These are phyloP conservation scores for Stenichneumon culpator DNA, from an alignment of 2,888 invertebrate species.

Conservation along the genomic window DNA sequence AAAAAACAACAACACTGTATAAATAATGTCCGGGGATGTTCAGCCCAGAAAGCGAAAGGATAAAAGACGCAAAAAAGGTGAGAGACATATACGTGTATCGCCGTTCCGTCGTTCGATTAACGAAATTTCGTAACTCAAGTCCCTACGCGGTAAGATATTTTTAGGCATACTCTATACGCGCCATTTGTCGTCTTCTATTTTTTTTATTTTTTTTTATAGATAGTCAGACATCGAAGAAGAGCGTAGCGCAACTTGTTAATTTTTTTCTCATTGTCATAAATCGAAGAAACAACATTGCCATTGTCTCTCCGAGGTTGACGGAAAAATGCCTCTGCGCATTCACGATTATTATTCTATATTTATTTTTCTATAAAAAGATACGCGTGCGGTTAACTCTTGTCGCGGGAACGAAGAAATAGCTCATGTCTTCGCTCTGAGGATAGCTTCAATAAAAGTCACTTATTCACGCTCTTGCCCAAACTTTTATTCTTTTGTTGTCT, in stretches of 20 bases:
- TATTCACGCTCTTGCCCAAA: background rate
- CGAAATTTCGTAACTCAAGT: conserved; percentile 77
- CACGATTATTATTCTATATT: conserved; percentile 53
- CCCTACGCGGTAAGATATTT: conserved; percentile 76
- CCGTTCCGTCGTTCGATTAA: conserved; percentile 46
- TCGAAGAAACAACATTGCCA: background rate
- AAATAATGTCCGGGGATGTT: conserved; percentile 94
- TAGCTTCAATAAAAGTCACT: background rate
- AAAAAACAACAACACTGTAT: conserved; percentile 35
- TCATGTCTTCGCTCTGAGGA: background rate
- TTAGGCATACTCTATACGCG: conserved; percentile 72
- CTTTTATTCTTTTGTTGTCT: background rate
- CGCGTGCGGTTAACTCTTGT: conserved; percentile 14
- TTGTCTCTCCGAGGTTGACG: background rate
- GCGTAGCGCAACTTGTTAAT: conserved; percentile 64
- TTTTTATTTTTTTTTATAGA: conserved; percentile 73
- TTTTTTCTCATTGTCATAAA: background rate
- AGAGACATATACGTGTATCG: conserved; percentile 71
- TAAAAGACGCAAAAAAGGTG: conserved; percentile 94
- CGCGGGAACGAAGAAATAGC: conserved; percentile 33
- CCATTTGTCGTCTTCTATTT: conserved; percentile 68
- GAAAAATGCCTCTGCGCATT: background rate
- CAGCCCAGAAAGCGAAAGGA: conserved; percentile 95
- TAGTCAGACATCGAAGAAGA: conserved; percentile 42
- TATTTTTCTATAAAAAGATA: conserved; percentile 52